Evolutionary conservation across 2,888 invertebrate genomes (phyloP).

Genomic region (Caenorhabditis angaria): DNA sequence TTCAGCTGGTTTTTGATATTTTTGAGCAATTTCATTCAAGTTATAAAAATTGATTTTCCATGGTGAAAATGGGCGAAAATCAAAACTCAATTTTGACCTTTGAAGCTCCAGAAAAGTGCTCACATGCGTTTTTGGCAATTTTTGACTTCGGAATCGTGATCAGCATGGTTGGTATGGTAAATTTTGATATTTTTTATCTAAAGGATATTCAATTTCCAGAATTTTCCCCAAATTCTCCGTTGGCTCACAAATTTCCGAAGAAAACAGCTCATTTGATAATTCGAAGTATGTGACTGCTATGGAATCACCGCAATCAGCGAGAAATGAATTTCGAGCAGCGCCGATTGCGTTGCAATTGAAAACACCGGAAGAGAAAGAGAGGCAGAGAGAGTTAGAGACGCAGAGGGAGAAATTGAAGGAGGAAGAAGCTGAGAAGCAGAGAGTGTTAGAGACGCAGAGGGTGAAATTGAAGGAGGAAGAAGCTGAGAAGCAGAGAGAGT

Average conservation of each 20-base stretch:
- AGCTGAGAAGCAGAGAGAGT: neutral
- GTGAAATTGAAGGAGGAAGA: neutral
- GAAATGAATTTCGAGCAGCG: constrained; percentile 3
- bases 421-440: neutral
- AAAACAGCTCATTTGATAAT: constrained; percentile 18
- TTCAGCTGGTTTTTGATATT: too few species aligned
- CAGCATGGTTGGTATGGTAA: neutral
- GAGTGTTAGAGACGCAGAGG: neutral
- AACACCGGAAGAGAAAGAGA: neutral
- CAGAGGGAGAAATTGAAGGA: neutral
- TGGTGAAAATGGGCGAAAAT: too few species aligned
- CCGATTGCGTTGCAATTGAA: neutral
- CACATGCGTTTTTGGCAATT: too few species aligned
- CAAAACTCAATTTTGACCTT: too few species aligned
- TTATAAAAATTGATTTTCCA: too few species aligned
- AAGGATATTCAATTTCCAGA: constrained; percentile 8
- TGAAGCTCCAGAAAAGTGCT: too few species aligned
- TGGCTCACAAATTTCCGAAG: constrained; percentile 1
- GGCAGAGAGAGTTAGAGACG: neutral
- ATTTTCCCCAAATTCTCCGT: constrained; percentile 1
- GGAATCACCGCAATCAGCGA: constrained; percentile 21
- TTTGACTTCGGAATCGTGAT: too few species aligned
- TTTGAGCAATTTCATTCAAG: too few species aligned
- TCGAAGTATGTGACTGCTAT: constrained; percentile 32
- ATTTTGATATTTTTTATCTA: neutral